phyloP scores from a whole-genome alignment of 2,888 invertebrate species.

The Petrolisthes cinctipes region DNA sequence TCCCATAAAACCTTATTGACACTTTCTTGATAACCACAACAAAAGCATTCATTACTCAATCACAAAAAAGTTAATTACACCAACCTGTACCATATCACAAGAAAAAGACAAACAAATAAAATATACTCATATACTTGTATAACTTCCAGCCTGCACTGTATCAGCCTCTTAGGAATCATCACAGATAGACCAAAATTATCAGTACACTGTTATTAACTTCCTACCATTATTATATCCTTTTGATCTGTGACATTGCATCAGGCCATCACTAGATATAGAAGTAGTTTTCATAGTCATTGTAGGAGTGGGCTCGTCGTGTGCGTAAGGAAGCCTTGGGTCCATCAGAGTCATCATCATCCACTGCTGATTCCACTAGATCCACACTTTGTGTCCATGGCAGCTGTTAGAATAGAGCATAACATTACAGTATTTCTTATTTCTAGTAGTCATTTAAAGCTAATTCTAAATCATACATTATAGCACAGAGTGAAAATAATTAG shows the following conservation, averaged over 20 bases:
- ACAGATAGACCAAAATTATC: too few relatives aligned
- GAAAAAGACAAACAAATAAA: too few relatives aligned
- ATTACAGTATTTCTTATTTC: neutral
- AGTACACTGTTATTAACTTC: too few relatives aligned
- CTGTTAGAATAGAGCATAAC: conserved; percentile 4
- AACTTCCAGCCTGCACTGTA: too few relatives aligned
- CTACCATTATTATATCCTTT: too few relatives aligned
- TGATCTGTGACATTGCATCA: neutral
- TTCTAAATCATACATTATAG: neutral
- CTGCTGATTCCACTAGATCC: conserved; percentile 42
- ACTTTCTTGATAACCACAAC: too few relatives aligned
- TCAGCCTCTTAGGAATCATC: too few relatives aligned
- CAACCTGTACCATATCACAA: too few relatives aligned
- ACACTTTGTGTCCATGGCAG: conserved; percentile 50
- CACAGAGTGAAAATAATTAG: neutral
- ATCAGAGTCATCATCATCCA: conserved; percentile 41
- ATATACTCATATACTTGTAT: neutral
- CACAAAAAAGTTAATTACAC: too few relatives aligned
- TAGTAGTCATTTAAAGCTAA: neutral
- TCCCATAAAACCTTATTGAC: too few relatives aligned
- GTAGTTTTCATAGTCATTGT: conserved; percentile 65
- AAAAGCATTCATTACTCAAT: too few relatives aligned
- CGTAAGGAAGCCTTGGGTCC: neutral
- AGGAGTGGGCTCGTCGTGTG: conserved; percentile 52
- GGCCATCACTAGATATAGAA: conserved; percentile 55